Evolutionary conservation across 2,113 vertebrate species (phyloP).

Genomic region (Aptenodytes patagonicus): DNA sequence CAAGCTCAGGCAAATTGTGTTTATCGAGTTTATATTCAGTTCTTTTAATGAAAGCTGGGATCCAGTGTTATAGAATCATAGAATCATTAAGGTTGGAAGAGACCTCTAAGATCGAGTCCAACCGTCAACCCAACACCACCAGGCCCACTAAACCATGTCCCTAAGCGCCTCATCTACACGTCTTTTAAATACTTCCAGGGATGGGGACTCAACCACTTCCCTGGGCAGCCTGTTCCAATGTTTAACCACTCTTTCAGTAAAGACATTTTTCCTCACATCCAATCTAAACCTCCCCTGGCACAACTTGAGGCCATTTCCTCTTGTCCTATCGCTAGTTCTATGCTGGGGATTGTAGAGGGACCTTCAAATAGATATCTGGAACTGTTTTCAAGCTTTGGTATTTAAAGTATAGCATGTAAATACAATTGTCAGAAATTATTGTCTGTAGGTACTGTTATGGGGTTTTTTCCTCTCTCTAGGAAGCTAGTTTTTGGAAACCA

Average conservation of each 20-base stretch:
- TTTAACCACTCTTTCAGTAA: no score
- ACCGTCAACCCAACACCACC: no score
- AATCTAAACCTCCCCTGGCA: no score
- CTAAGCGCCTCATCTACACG: no score
- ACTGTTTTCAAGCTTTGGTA: not conserved
- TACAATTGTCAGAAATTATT: not conserved
- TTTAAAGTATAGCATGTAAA: not conserved
- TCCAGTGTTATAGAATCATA: not conserved
- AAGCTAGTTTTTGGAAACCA: not conserved
- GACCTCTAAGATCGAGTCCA: no score
- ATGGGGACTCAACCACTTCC: no score
- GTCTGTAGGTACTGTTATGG: not conserved
- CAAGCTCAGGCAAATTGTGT: not conserved
- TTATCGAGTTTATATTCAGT: not conserved
- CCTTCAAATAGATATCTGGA: not conserved
- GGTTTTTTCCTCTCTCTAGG: not conserved
- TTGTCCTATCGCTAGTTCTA: not conserved
- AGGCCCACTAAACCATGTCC: no score
- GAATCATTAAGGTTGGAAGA: no score
- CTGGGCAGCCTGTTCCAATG: no score
- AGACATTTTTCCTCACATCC: no score
- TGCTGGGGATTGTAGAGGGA: not conserved
- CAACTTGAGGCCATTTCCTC: no score
- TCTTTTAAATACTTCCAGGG: no score
- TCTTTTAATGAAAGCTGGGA: not conserved